Percentiles rank a stretch among this genome's conserved stretches.
Conservation (phyloP, 2,113 vertebrate species). For the Oreochromis niloticus region DNA sequence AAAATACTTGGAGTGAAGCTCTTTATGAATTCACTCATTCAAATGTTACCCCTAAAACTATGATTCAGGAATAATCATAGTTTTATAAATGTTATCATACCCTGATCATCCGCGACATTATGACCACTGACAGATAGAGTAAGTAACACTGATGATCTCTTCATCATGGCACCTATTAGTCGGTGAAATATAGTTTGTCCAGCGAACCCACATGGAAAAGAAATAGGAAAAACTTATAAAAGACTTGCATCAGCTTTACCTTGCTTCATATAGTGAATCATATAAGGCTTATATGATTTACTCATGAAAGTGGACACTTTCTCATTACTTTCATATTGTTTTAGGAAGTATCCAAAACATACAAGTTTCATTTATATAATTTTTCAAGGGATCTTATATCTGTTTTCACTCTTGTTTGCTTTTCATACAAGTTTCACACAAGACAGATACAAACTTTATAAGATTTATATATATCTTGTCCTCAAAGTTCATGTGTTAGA, state of each 20-base stretch:
- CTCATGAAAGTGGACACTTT: too few species aligned
- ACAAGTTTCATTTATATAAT: too few species aligned
- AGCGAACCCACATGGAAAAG: background rate
- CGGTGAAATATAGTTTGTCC: background rate
- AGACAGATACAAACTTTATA: too few species aligned
- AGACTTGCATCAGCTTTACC: too few species aligned
- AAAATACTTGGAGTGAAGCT: background rate
- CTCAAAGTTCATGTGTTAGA: background rate
- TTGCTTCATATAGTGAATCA: too few species aligned
- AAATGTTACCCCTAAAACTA: background rate
- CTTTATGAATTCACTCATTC: background rate
- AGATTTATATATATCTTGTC: background rate
- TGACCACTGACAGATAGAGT: background rate
- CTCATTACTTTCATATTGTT: too few species aligned
- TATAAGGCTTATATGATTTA: too few species aligned
- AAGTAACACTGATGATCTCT: background rate
- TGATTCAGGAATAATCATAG: background rate
- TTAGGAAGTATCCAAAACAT: too few species aligned
- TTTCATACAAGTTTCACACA: too few species aligned
- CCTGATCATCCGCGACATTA: background rate
- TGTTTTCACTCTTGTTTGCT: too few species aligned
- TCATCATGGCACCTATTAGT: background rate
- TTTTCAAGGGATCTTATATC: too few species aligned
- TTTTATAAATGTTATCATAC: background rate
- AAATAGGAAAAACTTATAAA: too few species aligned